Evolutionary conservation across 2,113 vertebrate genomes (phyloP), one percentile per base, ranked within the genome.

Genomic region (Gasterosteus nipponicus): DNA sequence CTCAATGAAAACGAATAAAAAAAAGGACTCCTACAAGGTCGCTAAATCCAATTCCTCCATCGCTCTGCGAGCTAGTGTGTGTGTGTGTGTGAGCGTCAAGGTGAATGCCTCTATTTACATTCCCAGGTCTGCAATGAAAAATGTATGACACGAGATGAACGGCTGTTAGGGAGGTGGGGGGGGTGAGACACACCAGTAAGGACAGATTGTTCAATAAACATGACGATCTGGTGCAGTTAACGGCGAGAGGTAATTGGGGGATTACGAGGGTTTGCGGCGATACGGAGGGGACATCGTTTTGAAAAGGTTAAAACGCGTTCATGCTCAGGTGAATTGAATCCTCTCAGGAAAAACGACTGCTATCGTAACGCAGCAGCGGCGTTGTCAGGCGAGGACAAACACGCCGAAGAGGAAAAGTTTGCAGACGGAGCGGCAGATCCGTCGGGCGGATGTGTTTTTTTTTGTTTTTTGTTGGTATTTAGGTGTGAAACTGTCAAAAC

Each of bases 21-120:
- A 16, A 75, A 81, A 80, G 75, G 70, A 85, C 80, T 73, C 47
- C 66, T 42, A 82, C 80, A 89, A 89, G 88, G 88, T 91, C 10
- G 29, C 74, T 77, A 69, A 77, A 89, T 84, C 75, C 67, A 81
- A 73, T 82, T 49, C 57, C 66, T 54, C 77, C 71, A 73, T 77
- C 78, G 58, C 12, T 18, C 42, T 29, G 41, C 4, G 12, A 33
- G 29, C 22, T 1, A 38, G 75, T n/a, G 16, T n/a, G 49, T 35
- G 42, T 39, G 46, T 66, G 19, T 54, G 42, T 39, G 56, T 19
- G 22, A 62, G 26, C 62, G 73, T 83, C 84, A 90, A 87, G 87
- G 88, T 89, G 83, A 88, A 81, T 16, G 81, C 63, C 65, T 89
- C 60, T 80, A 71, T 79, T 88, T 82, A 75, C 68, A 85, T 73